Evolutionary conservation across 2,888 invertebrate genomes (phyloP).

Genomic region (Agrochola litura): DNA sequence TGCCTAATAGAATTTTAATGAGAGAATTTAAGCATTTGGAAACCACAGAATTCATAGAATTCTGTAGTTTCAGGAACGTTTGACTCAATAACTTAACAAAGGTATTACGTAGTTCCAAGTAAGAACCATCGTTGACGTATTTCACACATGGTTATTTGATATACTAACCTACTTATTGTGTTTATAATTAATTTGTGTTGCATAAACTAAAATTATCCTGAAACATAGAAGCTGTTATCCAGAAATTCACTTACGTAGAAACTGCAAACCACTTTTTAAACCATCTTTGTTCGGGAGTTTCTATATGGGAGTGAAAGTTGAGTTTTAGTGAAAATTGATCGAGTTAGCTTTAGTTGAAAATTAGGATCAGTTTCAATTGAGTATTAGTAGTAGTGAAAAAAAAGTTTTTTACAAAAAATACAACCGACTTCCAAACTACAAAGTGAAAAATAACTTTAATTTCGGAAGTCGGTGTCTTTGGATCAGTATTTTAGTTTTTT

Average conservation of each 20-base stretch:
- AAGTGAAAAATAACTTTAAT: too few relatives aligned
- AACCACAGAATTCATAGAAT: too few relatives aligned
- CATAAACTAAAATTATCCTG: background rate
- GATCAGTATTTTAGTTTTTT: too few relatives aligned
- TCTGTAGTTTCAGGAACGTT: background rate
- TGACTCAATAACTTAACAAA: background rate
- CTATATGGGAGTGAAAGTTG: too few relatives aligned
- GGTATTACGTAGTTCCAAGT: conserved; percentile 5
- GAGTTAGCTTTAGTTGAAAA: background rate
- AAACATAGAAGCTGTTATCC: background rate
- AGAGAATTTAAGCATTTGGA: too few relatives aligned
- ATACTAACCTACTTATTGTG: background rate
- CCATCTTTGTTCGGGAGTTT: too few relatives aligned
- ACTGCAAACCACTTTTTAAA: background rate
- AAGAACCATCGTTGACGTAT: conserved; percentile 12
- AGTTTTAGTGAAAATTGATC: background rate
- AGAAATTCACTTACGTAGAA: background rate
- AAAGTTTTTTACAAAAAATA: too few relatives aligned
- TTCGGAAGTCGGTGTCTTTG: too few relatives aligned
- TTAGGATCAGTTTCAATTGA: background rate
- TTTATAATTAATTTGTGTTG: background rate
- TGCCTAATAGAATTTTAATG: too few relatives aligned
- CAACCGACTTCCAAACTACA: too few relatives aligned
- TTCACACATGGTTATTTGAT: background rate
- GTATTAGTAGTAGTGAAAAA: background rate